phyloP scores from a whole-genome alignment of 1,140 invertebrate species.

The Geopemphigus sp. region DNA sequence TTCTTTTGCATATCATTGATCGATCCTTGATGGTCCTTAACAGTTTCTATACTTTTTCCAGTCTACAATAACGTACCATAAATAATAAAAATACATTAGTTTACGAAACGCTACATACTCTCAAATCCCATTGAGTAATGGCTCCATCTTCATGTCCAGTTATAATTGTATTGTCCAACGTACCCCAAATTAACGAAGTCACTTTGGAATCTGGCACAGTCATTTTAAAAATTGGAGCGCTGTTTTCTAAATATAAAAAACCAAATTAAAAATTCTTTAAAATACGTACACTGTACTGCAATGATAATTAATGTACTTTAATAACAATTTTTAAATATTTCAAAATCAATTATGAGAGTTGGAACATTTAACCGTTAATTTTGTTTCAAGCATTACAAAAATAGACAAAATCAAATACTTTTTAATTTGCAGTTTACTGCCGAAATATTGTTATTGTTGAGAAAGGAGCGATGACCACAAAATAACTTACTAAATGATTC shows the following conservation, averaged over 20 bases:
- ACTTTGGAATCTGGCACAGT: constrained; percentile 65
- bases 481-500: constrained; percentile 61
- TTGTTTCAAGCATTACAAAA: no score
- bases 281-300: no score
- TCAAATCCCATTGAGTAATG: constrained; percentile 86
- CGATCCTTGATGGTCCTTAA: constrained; percentile 76
- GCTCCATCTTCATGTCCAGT: constrained; percentile 94
- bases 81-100: not conserved
- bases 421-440: no score
- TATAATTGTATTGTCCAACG: constrained; percentile 85
- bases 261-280: no score
- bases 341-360: no score
- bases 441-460: no score
- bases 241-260: no score
- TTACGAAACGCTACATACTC: constrained; percentile 58
- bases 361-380: no score
- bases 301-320: no score
- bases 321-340: no score
- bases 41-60: constrained; percentile 73
- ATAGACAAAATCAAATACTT: no score
- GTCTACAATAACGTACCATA: constrained; percentile 62
- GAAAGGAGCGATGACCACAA: not conserved
- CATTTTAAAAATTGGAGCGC: constrained; percentile 62
- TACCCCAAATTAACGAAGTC: constrained; percentile 89
- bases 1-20: constrained; percentile 96